These are phyloP conservation scores for Pluvianellus socialis DNA, from an alignment of 2,113 vertebrate genomes.

Conservation along the genomic window DNA sequence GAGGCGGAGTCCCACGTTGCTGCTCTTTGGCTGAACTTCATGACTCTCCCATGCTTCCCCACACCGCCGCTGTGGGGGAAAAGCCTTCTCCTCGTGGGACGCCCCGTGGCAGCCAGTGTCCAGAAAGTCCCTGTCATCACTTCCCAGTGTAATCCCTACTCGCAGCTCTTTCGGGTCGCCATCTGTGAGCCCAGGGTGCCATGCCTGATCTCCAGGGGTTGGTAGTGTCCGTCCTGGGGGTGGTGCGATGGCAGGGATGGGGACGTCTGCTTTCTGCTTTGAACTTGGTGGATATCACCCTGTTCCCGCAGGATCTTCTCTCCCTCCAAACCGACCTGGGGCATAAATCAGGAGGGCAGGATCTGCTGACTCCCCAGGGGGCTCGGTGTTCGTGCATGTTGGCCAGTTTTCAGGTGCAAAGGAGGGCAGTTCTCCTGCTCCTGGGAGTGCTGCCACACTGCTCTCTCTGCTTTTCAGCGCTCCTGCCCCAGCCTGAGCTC, in stretches of 20 bases:
- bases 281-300: background rate
- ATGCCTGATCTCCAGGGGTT: background rate
- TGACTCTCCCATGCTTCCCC: background rate
- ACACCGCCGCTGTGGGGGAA: background rate
- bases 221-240: background rate
- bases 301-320: background rate
- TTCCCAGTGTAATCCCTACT: background rate
- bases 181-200: background rate
- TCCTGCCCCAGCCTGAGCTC: background rate
- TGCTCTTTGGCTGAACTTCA: background rate
- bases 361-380: background rate
- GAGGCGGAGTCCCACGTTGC: background rate
- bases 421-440: background rate
- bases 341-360: background rate
- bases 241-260: background rate
- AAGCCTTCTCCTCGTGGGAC: background rate
- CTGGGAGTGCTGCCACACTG: background rate
- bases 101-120: background rate
- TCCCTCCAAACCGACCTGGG: background rate
- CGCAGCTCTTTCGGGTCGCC: accelerated
- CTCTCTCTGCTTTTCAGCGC: background rate
- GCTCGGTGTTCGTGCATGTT: accelerated
- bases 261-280: background rate
- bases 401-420: background rate
- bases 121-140: background rate